Conservation (phyloP, 2,888 invertebrate species). For the Andrena bucephala region DNA sequence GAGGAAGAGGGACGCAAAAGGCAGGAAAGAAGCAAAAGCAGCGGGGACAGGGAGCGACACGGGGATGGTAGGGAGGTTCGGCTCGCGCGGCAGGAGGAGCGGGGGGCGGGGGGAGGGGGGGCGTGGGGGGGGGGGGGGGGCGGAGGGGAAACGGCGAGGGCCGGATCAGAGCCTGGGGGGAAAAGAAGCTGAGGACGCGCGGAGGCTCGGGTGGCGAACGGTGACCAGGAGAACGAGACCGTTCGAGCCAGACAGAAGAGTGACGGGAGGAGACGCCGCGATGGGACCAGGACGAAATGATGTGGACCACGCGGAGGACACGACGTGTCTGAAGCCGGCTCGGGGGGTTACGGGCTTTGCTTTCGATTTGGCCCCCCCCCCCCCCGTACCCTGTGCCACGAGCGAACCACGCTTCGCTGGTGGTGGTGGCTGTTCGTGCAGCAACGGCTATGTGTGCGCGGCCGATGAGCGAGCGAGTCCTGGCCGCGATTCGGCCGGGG, state of each 20-base stretch:
- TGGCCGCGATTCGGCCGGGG: neutral
- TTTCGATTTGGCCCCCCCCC: constrained; percentile 72
- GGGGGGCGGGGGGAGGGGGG: neutral
- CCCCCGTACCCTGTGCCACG: constrained; percentile 66
- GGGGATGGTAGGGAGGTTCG: constrained; percentile 42
- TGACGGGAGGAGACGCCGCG: constrained; percentile 6
- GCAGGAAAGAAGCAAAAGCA: constrained; percentile 35
- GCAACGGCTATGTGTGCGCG: constrained; percentile 54
- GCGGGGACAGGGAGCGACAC: constrained; percentile 58
- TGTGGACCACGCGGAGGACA: constrained; percentile 80
- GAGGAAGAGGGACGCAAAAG: constrained; percentile 49
- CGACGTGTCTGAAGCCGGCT: constrained; percentile 74
- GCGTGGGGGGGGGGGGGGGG: constrained; percentile 11
- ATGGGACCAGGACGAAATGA: constrained; percentile 64
- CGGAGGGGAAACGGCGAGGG: neutral
- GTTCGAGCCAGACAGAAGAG: constrained; percentile 1
- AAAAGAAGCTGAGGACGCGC: constrained; percentile 1
- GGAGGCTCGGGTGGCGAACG: neutral
- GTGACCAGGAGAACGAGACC: constrained; percentile 2
- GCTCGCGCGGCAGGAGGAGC: neutral
- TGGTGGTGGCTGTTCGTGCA: constrained; percentile 54
- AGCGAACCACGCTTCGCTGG: constrained; percentile 52
- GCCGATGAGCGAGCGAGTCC: constrained; percentile 30
- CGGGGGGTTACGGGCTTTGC: constrained; percentile 78
- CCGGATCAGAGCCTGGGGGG: constrained; percentile 7